Evolutionary conservation across 2,113 vertebrate genomes (phyloP).

Genomic region (Otocyon megalotis): DNA sequence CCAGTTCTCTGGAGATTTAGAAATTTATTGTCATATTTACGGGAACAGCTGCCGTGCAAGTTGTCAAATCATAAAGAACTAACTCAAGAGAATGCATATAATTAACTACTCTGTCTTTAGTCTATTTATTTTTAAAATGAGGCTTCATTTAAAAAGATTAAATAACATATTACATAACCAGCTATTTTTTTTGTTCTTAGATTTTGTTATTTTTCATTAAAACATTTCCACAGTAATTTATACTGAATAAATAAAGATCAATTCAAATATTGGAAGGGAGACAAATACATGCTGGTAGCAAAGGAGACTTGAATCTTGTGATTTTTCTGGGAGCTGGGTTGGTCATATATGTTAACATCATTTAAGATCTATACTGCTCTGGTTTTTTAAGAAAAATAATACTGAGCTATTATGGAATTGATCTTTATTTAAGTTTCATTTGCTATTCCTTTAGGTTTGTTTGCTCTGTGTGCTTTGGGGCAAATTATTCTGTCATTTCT

Average conservation of each 20-base stretch:
- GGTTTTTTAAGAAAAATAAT: not conserved
- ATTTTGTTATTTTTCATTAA: conserved; percentile 65
- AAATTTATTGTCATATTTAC: conserved; percentile 91
- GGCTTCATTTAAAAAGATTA: conserved; percentile 57
- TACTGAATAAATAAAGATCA: conserved; percentile 29
- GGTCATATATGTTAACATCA: not conserved
- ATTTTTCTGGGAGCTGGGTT: not conserved
- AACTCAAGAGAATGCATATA: conserved; percentile 84
- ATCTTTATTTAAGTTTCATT: not conserved
- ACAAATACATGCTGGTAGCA: not conserved
- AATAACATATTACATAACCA: conserved; percentile 40
- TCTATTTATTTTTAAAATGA: conserved; percentile 79
- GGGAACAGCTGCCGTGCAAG: conserved; percentile 82
- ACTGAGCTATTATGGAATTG: not conserved
- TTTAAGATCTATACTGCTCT: not conserved
- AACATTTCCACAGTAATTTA: conserved; percentile 20
- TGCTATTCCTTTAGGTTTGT: not conserved
- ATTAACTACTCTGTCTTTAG: conserved; percentile 78
- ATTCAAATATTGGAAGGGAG: conserved; percentile 32
- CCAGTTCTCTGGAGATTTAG: conserved; percentile 89
- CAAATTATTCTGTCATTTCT: not conserved
- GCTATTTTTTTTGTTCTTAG: not conserved
- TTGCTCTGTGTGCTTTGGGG: not conserved
- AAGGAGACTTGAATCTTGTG: not conserved
- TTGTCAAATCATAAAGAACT: conserved; percentile 84